Conservation (phyloP, 2,888 invertebrate species). For the Allolobophora icterica region DNA sequence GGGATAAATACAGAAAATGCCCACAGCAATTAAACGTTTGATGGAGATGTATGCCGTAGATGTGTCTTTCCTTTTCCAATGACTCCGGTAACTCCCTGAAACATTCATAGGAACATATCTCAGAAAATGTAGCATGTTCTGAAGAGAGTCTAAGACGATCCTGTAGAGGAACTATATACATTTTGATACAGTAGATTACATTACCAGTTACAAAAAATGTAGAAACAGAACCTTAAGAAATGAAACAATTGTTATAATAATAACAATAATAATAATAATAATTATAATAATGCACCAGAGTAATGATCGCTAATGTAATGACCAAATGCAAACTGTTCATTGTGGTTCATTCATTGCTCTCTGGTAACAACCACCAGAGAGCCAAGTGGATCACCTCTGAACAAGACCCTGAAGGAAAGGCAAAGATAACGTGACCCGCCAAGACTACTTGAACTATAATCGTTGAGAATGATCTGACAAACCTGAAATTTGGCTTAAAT, state of each 20-base stretch:
- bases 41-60: not conserved
- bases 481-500: too few relatives aligned
- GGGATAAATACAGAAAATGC: not conserved
- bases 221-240: not conserved
- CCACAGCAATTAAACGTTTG: not conserved
- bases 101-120: not conserved
- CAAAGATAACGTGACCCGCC: too few relatives aligned
- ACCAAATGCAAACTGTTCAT: too few relatives aligned
- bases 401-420: too few relatives aligned
- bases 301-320: not conserved
- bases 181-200: not conserved
- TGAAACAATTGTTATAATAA: not conserved
- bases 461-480: too few relatives aligned
- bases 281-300: not conserved
- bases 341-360: too few relatives aligned
- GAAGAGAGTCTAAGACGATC: too few relatives aligned
- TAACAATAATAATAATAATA: not conserved
- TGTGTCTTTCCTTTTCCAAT: not conserved
- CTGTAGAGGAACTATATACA: too few relatives aligned
- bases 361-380: too few relatives aligned
- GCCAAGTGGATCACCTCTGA: too few relatives aligned
- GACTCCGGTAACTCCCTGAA: not conserved
- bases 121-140: not conserved
- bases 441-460: too few relatives aligned
- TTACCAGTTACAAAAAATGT: not conserved